These are phyloP conservation scores for Montipora sp. DNA, from an alignment of 64 coral and sea anemone species.

Conservation along the genomic window DNA sequence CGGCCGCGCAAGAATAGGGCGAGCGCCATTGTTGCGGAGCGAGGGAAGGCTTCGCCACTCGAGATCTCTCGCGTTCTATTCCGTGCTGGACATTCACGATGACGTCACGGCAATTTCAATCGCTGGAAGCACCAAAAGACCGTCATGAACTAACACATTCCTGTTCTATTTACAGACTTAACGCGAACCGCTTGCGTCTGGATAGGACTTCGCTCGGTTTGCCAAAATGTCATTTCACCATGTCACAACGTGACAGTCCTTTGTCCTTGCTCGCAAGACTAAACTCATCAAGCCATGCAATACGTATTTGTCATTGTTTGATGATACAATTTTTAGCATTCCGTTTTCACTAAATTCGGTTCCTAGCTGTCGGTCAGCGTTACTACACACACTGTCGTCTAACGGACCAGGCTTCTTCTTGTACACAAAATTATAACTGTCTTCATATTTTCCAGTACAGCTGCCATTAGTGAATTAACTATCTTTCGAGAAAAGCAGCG, in stretches of 20 bases:
- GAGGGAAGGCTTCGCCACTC: too few relatives aligned
- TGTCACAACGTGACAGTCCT: background rate
- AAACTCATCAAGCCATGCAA: background rate
- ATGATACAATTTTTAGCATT: background rate
- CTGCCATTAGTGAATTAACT: too few relatives aligned
- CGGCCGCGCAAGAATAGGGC: too few relatives aligned
- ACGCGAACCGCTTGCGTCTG: background rate
- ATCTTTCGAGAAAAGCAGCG: too few relatives aligned
- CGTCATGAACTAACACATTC: too few relatives aligned
- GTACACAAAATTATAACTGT: too few relatives aligned
- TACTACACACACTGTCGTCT: background rate
- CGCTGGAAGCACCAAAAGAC: background rate
- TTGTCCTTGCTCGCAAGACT: background rate
- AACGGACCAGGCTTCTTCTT: background rate
- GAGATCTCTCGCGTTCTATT: background rate
- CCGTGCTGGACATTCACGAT: background rate
- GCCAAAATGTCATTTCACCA: background rate
- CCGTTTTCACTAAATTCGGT: background rate
- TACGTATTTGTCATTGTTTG: background rate
- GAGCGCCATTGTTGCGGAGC: too few relatives aligned
- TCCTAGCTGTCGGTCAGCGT: too few relatives aligned
- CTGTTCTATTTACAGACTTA: background rate
- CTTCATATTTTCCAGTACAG: too few relatives aligned
- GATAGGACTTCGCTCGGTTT: background rate
- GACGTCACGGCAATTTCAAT: background rate